Percentiles rank a stretch among this genome's conserved stretches.
Evolutionary conservation across 2,888 invertebrate species (phyloP).

Genomic region (Spodoptera picta): DNA sequence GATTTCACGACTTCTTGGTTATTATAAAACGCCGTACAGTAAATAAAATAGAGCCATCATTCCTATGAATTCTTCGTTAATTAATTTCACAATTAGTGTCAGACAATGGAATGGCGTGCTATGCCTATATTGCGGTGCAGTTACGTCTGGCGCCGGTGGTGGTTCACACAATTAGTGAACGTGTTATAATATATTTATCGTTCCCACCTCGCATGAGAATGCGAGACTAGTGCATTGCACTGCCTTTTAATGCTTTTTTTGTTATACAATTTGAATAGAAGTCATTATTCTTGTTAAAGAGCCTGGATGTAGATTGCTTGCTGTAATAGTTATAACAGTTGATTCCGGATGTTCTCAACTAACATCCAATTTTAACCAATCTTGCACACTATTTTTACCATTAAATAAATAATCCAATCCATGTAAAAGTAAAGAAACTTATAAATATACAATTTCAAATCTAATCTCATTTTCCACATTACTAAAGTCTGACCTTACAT

Average conservation of each 20-base stretch:
- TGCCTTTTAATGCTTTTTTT: conserved; percentile 31
- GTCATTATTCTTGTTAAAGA: too few relatives aligned
- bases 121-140: conserved; percentile 35
- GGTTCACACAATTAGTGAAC: conserved; percentile 63
- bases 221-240: conserved; percentile 59
- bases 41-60: conserved; percentile 28
- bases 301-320: too few relatives aligned
- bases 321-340: too few relatives aligned
- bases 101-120: conserved; percentile 45
- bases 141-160: conserved; percentile 48
- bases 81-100: conserved; percentile 48
- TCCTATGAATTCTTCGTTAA: conserved; percentile 44
- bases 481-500: conserved; percentile 17
- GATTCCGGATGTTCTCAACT: too few relatives aligned
- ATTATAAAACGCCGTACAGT: conserved; percentile 12
- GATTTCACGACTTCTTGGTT: conserved; percentile 25
- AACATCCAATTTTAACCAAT: too few relatives aligned
- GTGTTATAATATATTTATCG: conserved; percentile 60
- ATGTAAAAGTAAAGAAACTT: background rate
- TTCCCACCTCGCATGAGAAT: conserved; percentile 58
- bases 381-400: too few relatives aligned
- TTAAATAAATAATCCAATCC: too few relatives aligned
- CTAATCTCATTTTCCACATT: conserved; percentile 18
- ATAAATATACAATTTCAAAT: conserved; percentile 6
- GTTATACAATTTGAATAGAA: conserved; percentile 7